phyloP scores from a whole-genome alignment of 2,888 invertebrate genomes.

The Zaprionus lineosus region DNA sequence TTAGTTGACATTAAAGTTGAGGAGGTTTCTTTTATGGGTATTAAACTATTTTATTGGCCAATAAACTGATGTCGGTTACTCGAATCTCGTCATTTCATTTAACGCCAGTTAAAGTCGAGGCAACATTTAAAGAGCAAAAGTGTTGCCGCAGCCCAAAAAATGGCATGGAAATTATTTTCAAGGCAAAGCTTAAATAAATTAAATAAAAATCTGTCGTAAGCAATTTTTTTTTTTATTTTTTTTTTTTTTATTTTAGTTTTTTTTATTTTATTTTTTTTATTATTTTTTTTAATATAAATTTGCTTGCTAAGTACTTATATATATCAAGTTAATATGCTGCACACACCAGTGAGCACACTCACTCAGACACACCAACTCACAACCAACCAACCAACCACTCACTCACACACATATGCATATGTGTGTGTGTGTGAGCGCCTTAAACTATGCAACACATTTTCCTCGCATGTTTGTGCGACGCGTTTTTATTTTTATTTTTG shows the following conservation, averaged over 20 bases:
- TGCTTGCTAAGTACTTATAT: conserved; percentile 57
- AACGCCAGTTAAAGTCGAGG: conserved; percentile 23
- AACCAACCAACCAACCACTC: no score
- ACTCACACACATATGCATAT: conserved; percentile 6
- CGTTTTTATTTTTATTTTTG: conserved; percentile 15
- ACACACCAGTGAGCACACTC: conserved; percentile 28
- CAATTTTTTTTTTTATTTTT: no score
- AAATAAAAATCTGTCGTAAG: conserved; percentile 50
- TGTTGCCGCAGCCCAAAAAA: not conserved
- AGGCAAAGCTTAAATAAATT: conserved; percentile 8
- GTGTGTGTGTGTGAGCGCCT: conserved; percentile 33
- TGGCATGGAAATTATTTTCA: conserved; percentile 32
- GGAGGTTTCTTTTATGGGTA: no score
- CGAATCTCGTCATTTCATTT: conserved; percentile 30
- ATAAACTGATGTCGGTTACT: no score
- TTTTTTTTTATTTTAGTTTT: no score
- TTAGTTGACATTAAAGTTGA: conserved; percentile 8
- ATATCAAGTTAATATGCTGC: conserved; percentile 71
- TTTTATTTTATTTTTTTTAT: no score
- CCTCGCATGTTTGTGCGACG: conserved; percentile 65
- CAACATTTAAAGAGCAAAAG: not conserved
- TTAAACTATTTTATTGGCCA: conserved; percentile 1
- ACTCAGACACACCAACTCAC: conserved; percentile 5
- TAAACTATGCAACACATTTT: conserved; percentile 75
- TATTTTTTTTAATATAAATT: conserved; percentile 58